Base-by-base conservation (phyloP, 1,140 invertebrate genomes). In the Ctenoplectra terminalis region DNA sequence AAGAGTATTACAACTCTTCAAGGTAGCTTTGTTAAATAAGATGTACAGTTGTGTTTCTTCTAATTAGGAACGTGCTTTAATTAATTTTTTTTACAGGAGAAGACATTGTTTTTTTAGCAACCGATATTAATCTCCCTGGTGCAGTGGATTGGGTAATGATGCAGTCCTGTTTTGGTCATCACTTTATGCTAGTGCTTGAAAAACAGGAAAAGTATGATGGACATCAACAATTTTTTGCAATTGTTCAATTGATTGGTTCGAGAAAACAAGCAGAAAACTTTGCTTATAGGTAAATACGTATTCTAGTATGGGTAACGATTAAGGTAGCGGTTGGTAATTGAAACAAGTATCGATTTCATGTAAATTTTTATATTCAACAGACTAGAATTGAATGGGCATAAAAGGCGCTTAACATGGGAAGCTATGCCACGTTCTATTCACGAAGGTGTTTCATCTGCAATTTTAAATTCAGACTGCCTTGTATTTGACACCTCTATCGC, bases 111-210 rank as follows among this genome's bases (percentile, higher is more conserved):
- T 99, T 99, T 93, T 94, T 99, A 85, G 99, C 99, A 2, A 99
- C 99, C 56, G 99, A 99, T 94, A 99, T 99, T 70, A 99, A 99
- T 94, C 95, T 99, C 83, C 99, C 99, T 66, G 99, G 99, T 78
- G 99, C 99, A 75, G 99, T 99, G 3, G 99, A 99, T 92, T 99
- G 99, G 99, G 99, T 99, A 0, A 99, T 99, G 99, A 99, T 99
- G 99, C 99, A 99, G 92, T 99, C 98, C 15, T 99, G 99, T 94
- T 99, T 99, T 93, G 98, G 98, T 73, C 98, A 99, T 92, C 98
- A 99, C 94, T 99, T 99, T 92, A 99, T 99, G 99, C 95, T 99
- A 76, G 99, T 99, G 26, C 95, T 99, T 40, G 99, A 99, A 94
- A 99, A 99, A 93, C 99, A 99, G 94, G 99, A 99, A 90, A 99